Evolutionary conservation across 2,113 vertebrate species (phyloP).

Genomic region (Catagonus wagneri): DNA sequence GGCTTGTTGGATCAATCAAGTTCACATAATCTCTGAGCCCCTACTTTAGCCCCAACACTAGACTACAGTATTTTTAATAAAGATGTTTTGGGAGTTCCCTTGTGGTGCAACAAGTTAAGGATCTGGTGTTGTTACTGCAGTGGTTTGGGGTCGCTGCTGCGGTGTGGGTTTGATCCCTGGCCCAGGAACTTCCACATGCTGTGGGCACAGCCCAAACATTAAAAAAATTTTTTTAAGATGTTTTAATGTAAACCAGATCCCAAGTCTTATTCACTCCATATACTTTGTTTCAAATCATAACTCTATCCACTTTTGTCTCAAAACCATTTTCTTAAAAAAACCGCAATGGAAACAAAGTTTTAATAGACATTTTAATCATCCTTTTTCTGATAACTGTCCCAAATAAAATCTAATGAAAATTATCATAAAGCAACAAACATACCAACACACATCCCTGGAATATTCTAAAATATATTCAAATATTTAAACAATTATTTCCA

Average conservation of each 20-base stretch:
- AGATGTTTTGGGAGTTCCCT: slow-evolving; percentile 33
- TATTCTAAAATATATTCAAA: slow-evolving; percentile 56
- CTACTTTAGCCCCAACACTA: neutral
- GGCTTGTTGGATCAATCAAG: slow-evolving; percentile 31
- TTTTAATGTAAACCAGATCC: slow-evolving; percentile 66
- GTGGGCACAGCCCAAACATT: too few species aligned
- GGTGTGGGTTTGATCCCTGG: too few species aligned
- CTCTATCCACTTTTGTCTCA: slow-evolving; percentile 50
- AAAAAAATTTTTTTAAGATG: neutral
- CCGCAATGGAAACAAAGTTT: slow-evolving; percentile 48
- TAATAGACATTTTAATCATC: slow-evolving; percentile 34
- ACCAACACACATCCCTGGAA: slow-evolving; percentile 1
- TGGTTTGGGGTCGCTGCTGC: too few species aligned
- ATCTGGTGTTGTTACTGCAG: too few species aligned
- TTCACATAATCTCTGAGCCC: neutral
- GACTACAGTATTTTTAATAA: slow-evolving; percentile 61
- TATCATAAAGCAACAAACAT: slow-evolving; percentile 53
- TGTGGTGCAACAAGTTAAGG: too few species aligned
- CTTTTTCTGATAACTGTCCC: slow-evolving; percentile 17
- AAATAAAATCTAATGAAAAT: slow-evolving; percentile 52
- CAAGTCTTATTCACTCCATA: slow-evolving; percentile 29
- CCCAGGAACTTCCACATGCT: too few species aligned
- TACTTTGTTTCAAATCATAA: slow-evolving; percentile 42
- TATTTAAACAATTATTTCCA: slow-evolving; percentile 58
- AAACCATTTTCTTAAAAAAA: slow-evolving; percentile 28